Conservation (phyloP, 2,797 vertebrate genomes). For the Oryzias sinensis region DNA sequence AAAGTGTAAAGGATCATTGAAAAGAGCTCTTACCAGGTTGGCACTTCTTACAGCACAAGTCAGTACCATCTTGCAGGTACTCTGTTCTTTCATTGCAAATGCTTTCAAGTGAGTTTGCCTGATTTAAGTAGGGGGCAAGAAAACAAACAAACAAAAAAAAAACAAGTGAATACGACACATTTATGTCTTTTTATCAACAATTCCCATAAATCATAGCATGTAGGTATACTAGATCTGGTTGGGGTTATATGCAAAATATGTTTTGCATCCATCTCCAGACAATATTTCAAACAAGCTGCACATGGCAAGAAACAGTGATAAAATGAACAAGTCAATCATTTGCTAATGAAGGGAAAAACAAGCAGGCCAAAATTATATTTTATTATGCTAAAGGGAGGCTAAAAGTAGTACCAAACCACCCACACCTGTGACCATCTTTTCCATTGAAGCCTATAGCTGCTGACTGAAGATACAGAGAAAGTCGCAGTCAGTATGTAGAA, state of each 20-base stretch:
- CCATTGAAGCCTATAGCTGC: constrained; percentile 11
- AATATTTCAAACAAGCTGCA: neutral
- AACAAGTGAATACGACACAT: constrained; percentile 13
- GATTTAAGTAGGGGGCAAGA: constrained; percentile 56
- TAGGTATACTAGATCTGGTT: too few relatives aligned
- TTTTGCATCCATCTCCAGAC: neutral
- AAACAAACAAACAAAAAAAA: constrained; percentile 45
- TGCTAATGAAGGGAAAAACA: neutral
- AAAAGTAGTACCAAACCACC: constrained; percentile 19
- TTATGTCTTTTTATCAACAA: neutral
- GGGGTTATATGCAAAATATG: too few relatives aligned
- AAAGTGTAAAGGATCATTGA: neutral
- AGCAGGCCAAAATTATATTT: constrained; percentile 5
- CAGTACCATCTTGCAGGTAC: neutral
- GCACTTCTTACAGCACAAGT: constrained; percentile 74
- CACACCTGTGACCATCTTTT: constrained; percentile 31
- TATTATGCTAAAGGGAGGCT: constrained; percentile 17
- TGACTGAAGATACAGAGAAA: constrained; percentile 29
- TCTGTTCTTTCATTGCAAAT: constrained; percentile 38
- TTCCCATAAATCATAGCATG: too few relatives aligned
- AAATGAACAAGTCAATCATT: constrained; percentile 24
- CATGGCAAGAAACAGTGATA: constrained; percentile 11
- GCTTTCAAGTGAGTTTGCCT: neutral
- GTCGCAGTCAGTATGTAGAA: constrained; percentile 38
- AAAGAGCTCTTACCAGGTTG: constrained; percentile 61